Percentiles rank a stretch among this genome's conserved stretches.
phyloP scores from a whole-genome alignment of 2,113 vertebrate genomes.

The Poicephalus gulielmi region DNA sequence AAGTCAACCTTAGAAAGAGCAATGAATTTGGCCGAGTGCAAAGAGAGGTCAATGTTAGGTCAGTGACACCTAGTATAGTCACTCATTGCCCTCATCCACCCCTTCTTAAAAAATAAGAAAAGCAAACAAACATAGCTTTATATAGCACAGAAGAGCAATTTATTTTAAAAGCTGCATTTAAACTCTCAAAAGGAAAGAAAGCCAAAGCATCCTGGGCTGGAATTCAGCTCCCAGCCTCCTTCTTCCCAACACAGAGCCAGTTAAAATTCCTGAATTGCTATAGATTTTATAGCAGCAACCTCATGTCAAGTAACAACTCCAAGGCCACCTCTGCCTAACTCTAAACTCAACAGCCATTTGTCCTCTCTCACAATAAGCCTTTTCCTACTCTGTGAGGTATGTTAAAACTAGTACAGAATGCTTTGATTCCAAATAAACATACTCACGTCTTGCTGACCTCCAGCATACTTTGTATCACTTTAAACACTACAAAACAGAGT shows the following conservation, averaged over 20 bases:
- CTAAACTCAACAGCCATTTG: background rate
- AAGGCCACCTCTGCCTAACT: background rate
- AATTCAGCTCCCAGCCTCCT: background rate
- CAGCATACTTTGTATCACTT: background rate
- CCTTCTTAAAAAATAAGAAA: background rate
- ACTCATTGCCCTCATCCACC: background rate
- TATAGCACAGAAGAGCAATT: slow-evolving; percentile 18
- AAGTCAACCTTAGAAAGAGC: slow-evolving; percentile 13
- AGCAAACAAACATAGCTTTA: slow-evolving; percentile 17
- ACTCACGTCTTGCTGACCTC: background rate
- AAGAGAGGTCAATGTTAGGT: background rate
- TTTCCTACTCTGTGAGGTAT: background rate
- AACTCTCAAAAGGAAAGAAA: background rate
- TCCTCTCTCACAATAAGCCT: background rate
- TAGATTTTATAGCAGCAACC: background rate
- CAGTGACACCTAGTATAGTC: slow-evolving; percentile 25
- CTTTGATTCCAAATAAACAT: background rate
- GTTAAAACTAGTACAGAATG: background rate
- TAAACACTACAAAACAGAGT: background rate
- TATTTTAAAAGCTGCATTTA: slow-evolving; percentile 2
- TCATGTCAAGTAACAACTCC: background rate
- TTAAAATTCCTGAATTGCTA: background rate
- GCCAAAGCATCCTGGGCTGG: background rate
- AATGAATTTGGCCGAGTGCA: background rate
- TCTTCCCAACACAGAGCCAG: background rate